phyloP scores from a whole-genome alignment of 1,140 invertebrate species.

The Callitettix versicolor region DNA sequence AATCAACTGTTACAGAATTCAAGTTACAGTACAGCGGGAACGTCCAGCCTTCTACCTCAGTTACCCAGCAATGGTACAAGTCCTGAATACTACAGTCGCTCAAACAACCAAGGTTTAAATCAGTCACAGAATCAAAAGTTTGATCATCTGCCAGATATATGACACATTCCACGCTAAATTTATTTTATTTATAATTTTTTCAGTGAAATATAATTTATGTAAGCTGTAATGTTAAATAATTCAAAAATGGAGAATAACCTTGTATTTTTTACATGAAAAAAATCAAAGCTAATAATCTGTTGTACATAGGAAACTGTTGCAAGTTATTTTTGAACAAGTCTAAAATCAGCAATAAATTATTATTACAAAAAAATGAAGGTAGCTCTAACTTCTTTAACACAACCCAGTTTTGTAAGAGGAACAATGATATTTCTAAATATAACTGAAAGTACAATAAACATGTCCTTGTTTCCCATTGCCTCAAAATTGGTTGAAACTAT shows the following conservation, averaged over 20 bases:
- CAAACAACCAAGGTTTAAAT: background rate
- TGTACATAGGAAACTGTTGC: background rate
- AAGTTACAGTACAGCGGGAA: constrained; percentile 20
- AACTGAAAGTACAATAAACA: too few relatives aligned
- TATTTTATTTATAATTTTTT: background rate
- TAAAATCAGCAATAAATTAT: background rate
- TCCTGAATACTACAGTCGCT: constrained; percentile 17
- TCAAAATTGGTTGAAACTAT: too few relatives aligned
- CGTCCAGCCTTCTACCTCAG: constrained; percentile 23
- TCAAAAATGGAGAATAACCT: too few relatives aligned
- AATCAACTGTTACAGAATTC: constrained; percentile 16
- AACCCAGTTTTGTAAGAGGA: too few relatives aligned
- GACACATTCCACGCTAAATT: constrained; percentile 15
- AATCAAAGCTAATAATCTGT: background rate
- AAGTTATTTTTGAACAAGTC: background rate
- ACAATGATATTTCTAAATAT: too few relatives aligned
- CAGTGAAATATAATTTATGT: background rate
- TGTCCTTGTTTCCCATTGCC: too few relatives aligned
- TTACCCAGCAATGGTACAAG: constrained; percentile 23
- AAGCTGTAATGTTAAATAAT: background rate
- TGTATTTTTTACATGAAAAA: background rate
- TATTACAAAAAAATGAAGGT: background rate
- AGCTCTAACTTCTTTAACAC: too few relatives aligned
- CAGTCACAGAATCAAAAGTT: constrained; percentile 17
- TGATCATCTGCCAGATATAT: constrained; percentile 28